Base-by-base conservation (phyloP, 2,797 vertebrate genomes). In the Sebastes trivittatus region DNA sequence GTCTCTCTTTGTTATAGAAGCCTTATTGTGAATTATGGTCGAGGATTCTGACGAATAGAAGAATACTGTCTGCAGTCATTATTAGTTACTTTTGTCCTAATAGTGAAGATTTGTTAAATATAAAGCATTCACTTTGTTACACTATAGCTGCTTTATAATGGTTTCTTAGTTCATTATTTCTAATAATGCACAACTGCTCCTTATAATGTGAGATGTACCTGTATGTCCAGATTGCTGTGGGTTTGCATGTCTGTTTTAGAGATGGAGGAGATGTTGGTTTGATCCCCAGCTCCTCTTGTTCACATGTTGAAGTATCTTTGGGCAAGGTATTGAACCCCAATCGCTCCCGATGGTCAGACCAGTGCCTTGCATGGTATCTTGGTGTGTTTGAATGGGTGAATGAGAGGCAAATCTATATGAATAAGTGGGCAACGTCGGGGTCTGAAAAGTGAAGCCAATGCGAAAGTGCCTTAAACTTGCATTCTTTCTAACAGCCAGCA, bases 1-100 rank as follows among this genome's bases (percentile, higher is more conserved):
- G 23, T 64, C 13, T 66, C 25, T 1, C 56, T 65, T 84, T 42
- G 74, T 73, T 75, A 27, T 62, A 60, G 72, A 58, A 25, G 66
- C 34, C 14, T 38, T 68, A 72, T 77, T 81, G 71, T 66, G 38
- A 78, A 80, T 63, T 62, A 32, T 52, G 67, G 85, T 61, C 61
- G 59, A 77, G 55, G 29, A 56, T 59, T 77, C 56, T 60, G 42
- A 74, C 16, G 62, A 60, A 59, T 11, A 27, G 11, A 77, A 20
- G 13, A 72, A 49, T 38, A 52, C 25, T 64, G 46, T 46, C 52
- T 70, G 14, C 14, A 6, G 9, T 20, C 30, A 25, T 5, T 13
- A 42, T 56, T 3, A 18, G 22, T 72, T 25, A 1, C 52, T 69
- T 78, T 61, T 63, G 22, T 56, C 11, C 20, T 13, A 3, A 32